Base-by-base conservation (phyloP, 2,113 vertebrate species). In the Semnornis frantzii region DNA sequence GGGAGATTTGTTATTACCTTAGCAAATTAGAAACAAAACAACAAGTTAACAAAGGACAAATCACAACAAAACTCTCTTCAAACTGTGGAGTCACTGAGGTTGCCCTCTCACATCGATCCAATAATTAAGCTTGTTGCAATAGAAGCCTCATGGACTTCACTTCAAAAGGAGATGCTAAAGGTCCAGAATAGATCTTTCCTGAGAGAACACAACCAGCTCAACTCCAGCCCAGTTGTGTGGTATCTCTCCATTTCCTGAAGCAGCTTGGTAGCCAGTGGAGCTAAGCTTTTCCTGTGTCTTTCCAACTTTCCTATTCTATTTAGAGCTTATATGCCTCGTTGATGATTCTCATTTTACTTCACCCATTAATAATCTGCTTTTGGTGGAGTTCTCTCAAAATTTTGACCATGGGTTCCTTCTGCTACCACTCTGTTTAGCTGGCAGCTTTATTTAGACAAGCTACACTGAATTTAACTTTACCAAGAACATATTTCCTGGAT, bases 261-360 rank as follows among this genome's bases (percentile, higher is more conserved):
- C 17, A 52, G 46, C 0, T 5, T n/a, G 46, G n/a, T 10, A 91
- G 57, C 27, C 60, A 80, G 1, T 34, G 39, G 81, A 78, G 62
- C 66, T 48, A 78, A 78, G 28, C 28, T 92, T 48, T 74, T 60
- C 52, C 31, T 1, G 3, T 30, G 24, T 59, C 60, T 66, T 85
- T 81, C 12, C 4, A 76, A 92, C 72, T 63, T 74, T 91, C 74
- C 68, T 63, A 3, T 92, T 85, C 50, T 77, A 48, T 72, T 85
- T 69, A 55, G 39, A 60, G 15, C 4, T 88, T 81, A 71, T 48
- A 80, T 52, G 46, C 52, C 72, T 57, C 52, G 25, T 92, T 80
- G 92, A 89, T 78, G 82, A 87, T 65, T 90, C 54, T 50, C 44
- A 78, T 75, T 92, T 91, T 83, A 86, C 62, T 86, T 93, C 69